Evolutionary conservation across 2,797 vertebrate genomes (phyloP), one percentile per base, ranked within the genome.

Genomic region (Borostomias antarcticus): DNA sequence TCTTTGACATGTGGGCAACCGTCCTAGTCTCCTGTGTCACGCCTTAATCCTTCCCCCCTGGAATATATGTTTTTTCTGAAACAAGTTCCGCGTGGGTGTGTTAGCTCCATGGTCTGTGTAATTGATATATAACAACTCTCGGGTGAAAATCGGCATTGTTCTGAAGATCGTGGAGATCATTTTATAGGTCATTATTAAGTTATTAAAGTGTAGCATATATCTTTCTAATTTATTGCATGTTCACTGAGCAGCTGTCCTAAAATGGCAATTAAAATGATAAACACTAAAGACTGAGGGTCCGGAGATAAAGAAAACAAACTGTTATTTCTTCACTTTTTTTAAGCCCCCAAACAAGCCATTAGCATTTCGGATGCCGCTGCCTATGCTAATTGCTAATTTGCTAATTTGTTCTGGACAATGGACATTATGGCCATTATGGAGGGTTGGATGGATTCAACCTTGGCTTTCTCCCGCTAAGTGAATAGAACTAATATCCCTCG

Each of bases 401-500:
- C 5, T 17, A 4, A 70, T 81, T 78, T 63, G 66, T 77, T 68
- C 2, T 37, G 10, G 0, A 9, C n/a, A 66, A 9, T 59, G 59
- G 25, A 69, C 43, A 30, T 30, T 40, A 59, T 33, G 15, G 63
- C 21, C 0, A 1, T 64, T 73, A 58, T 52, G 0, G 37, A 53
- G 33, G 65, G 54, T 74, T 70, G 23, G 25, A 28, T 17, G 35
- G 23, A 43, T 43, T 40, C 28, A 13, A 62, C 47, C 60, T 6
- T 29, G 17, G 45, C 29, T 25, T 29, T 26, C 67, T 35, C 64
- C 29, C 64, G 60, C 58, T 56, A 74, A 79, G 61, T 76, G 60
- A 75, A 82, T 64, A 32, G 54, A 70, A 50, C 45, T 69, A 51
- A 33, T 62, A 62, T 21, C 10, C n/a, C 47, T 6, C 60, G 62